Base-by-base conservation (phyloP, 2,113 vertebrate genomes). In the Hippolais icterina region DNA sequence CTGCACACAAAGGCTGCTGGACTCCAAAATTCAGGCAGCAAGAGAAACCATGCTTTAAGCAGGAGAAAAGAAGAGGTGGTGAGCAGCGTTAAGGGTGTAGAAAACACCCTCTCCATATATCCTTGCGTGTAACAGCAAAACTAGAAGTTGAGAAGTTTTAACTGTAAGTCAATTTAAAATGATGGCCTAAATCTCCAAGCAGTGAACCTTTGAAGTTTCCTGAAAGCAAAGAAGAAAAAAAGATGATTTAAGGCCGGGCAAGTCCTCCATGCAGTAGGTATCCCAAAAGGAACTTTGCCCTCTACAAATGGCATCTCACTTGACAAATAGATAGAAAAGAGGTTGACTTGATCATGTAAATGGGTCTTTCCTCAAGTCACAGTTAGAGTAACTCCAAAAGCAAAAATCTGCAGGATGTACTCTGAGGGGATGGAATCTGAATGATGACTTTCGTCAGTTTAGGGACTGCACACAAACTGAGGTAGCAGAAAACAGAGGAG, bases 241-340 rank as follows among this genome's bases (percentile, higher is more conserved):
- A 56, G 50, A 52, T 9, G 3, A 66, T 28, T 70, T 63, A 66
- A 94, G 17, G 9, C 13, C 49, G 27, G 7, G 41, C 35, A 87
- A 82, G 41, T 49, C 6, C 14, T 82, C 25, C 25, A 53, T 12
- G 41, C 5, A 91, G 24, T 4, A 77, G 42, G n/a, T 41, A 72
- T 5, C 6, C 20, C 47, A 15, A 41, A 64, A 66, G 28, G 5
- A 87, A 64, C 35, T 47, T 3, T 19, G 20, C 10, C 27, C 10
- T 60, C 41, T 52, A 52, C 29, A 78, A 39, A 63, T 3, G 8
- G 16, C 5, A 29, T 47, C 19, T 87, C 39, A 54, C 39, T 60
- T 52, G 33, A 70, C 6, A 56, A 23, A 42, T 0, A 49, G 20
- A 39, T 0, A 27, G 29, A 39, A 52, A 37, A 49, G 7, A 54